Evolutionary conservation across 2,797 vertebrate genomes (phyloP).

Genomic region (Streptopelia turtur): DNA sequence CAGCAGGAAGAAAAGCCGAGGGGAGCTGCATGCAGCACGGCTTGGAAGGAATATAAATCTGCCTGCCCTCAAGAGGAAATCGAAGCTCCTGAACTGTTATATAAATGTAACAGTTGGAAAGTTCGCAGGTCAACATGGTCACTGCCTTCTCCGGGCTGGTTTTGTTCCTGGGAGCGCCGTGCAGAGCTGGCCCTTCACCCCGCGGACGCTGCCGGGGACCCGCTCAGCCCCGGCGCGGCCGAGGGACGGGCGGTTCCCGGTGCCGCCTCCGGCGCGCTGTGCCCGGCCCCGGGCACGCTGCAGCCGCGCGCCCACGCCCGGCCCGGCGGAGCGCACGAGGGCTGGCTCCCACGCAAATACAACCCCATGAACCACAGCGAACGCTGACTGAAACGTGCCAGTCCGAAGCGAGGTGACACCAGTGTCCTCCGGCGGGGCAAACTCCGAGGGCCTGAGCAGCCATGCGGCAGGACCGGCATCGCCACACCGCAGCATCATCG

Average conservation of each 20-base stretch:
- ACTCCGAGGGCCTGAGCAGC: not conserved
- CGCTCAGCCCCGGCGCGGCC: not conserved
- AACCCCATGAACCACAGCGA: fast-evolving
- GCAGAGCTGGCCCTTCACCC: not conserved
- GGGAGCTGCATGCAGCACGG: slow-evolving; percentile 12
- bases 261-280: fast-evolving
- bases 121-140: slow-evolving; percentile 31
- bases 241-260: not conserved
- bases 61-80: slow-evolving; percentile 34
- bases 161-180: not conserved
- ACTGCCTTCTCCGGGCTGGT: not conserved
- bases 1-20: slow-evolving; percentile 6
- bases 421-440: not conserved
- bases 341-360: not conserved
- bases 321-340: fast-evolving
- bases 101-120: slow-evolving; percentile 54
- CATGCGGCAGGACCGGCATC: not conserved
- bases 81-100: slow-evolving; percentile 27
- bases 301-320: not conserved
- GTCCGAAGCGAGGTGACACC: not conserved
- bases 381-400: not conserved
- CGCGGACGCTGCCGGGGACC: not conserved
- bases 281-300: not conserved
- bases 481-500: not conserved
- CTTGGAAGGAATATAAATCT: slow-evolving; percentile 51